Conservation (phyloP, 1,140 invertebrate genomes). For the Chelonus insularis region DNA sequence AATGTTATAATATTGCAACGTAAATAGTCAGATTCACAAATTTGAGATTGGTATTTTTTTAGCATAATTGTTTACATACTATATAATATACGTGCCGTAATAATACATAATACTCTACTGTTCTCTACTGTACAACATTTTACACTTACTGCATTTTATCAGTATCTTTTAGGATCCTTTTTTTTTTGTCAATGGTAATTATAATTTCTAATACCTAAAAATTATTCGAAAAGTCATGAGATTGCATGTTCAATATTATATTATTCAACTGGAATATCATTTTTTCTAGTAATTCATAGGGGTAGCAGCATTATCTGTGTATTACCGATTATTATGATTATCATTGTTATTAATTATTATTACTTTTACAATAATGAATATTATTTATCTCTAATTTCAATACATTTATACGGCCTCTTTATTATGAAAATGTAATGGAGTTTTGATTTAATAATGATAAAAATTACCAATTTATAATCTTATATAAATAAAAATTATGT, state of each 20-base stretch:
- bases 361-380: constrained; percentile 21
- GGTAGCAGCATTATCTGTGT: constrained; percentile 17
- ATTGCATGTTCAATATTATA: too few species aligned
- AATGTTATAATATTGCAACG: constrained; percentile 55
- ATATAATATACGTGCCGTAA: constrained; percentile 38
- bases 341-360: not conserved
- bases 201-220: constrained; percentile 41
- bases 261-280: too few species aligned
- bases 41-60: constrained; percentile 60
- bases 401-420: not conserved
- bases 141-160: constrained; percentile 48
- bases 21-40: constrained; percentile 59
- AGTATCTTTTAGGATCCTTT: not conserved
- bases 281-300: too few species aligned
- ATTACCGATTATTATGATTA: constrained; percentile 5
- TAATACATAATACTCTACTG: constrained; percentile 56
- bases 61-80: too few species aligned
- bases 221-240: constrained; percentile 59
- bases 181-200: not conserved
- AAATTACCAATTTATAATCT: too few species aligned
- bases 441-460: too few species aligned
- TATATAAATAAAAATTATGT: too few species aligned
- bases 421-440: too few species aligned
- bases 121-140: constrained; percentile 60
- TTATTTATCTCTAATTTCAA: not conserved